phyloP scores from a whole-genome alignment of 2,797 vertebrate genomes.

The Pangasius mekongensis region DNA sequence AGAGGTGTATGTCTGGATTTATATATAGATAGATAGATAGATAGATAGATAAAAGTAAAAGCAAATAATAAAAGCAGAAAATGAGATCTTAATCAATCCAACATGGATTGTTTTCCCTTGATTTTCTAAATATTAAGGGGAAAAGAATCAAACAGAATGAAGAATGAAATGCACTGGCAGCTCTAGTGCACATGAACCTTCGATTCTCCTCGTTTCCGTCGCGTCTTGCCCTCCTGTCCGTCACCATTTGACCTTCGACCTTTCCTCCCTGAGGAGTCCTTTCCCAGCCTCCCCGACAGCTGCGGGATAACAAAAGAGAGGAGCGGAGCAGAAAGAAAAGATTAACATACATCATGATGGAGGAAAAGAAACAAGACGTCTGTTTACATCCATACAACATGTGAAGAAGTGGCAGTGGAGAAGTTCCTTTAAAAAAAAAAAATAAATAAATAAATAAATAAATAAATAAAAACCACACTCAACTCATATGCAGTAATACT shows the following conservation, averaged over 20 bases:
- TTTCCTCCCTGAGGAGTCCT: constrained; percentile 88
- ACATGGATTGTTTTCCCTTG: background rate
- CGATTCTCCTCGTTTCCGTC: constrained; percentile 87
- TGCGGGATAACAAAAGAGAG: constrained; percentile 71
- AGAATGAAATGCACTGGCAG: background rate
- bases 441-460: background rate
- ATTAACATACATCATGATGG: constrained; percentile 37
- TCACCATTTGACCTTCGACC: constrained; percentile 94
- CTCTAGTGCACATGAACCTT: constrained; percentile 74
- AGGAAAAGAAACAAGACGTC: background rate
- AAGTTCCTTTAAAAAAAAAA: background rate
- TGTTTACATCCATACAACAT: background rate
- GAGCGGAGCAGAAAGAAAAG: constrained; percentile 25
- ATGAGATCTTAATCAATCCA: background rate
- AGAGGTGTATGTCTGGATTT: background rate
- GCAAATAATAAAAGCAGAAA: background rate
- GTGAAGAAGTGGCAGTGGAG: background rate
- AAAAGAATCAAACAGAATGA: background rate
- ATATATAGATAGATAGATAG: too few relatives aligned
- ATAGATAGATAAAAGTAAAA: too few relatives aligned
- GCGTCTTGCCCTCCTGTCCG: constrained; percentile 93
- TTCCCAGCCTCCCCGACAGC: constrained; percentile 83
- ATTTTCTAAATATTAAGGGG: background rate
- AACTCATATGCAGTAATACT: background rate
- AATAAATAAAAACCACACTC: background rate